Conservation (phyloP, 2,888 invertebrate species). For the Mesorhabditis sp. region DNA sequence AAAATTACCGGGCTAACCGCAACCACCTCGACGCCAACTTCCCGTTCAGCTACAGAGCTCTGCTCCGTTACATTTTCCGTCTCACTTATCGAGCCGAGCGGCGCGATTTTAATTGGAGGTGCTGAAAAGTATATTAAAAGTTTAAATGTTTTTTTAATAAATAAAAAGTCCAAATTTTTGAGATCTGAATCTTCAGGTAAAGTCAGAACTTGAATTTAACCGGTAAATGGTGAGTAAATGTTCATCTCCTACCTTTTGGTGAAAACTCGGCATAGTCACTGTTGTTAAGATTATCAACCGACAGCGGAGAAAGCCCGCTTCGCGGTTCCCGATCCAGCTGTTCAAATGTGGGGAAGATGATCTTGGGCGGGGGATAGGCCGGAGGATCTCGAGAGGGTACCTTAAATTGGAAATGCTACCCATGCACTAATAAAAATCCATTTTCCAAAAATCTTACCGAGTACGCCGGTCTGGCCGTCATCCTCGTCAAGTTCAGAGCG, state of each 20-base stretch:
- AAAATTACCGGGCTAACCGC: neutral
- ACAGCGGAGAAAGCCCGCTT: neutral
- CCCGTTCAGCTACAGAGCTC: neutral
- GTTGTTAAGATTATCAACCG: neutral
- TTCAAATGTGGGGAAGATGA: constrained; percentile 1
- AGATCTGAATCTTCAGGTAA: too few species aligned
- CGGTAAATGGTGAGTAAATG: too few species aligned
- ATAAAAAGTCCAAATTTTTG: too few species aligned
- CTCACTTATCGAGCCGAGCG: neutral
- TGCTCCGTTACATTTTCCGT: neutral
- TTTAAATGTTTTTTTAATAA: neutral
- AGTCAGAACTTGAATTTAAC: too few species aligned
- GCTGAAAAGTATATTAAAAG: neutral
- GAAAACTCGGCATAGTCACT: neutral
- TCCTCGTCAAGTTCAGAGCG: neutral
- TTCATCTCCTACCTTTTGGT: neutral
- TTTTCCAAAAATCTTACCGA: neutral
- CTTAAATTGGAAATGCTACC: neutral
- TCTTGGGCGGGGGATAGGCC: neutral
- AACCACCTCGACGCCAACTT: neutral
- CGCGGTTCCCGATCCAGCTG: neutral
- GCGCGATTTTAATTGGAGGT: neutral
- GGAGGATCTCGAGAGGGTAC: neutral
- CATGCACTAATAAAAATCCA: neutral
- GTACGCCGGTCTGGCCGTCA: neutral